Percentiles rank a stretch among this genome's conserved stretches.
phyloP scores from a whole-genome alignment of 2,797 vertebrate species.

The Gymnodraco acuticeps region DNA sequence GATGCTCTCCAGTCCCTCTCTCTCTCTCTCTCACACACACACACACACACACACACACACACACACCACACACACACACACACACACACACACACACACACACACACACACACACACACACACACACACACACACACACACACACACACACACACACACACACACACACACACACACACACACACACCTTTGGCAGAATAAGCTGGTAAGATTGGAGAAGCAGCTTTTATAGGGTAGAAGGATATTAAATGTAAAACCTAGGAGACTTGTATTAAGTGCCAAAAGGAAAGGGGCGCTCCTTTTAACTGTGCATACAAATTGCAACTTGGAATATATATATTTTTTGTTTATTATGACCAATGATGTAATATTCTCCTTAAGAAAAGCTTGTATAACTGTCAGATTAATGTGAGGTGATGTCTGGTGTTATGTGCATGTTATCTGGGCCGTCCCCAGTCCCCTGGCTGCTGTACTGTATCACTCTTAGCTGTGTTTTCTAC shows the following conservation, averaged over 20 bases:
- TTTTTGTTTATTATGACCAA: conserved; percentile 46
- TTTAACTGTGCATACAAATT: conserved; percentile 52
- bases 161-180: conserved; percentile 8
- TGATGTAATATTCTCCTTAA: conserved; percentile 21
- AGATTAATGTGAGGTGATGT: conserved; percentile 33
- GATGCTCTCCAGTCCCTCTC: conserved; percentile 35
- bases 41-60: too few species aligned
- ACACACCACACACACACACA: conserved; percentile 25
- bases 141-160: conserved; percentile 8
- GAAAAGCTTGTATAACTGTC: conserved; percentile 41
- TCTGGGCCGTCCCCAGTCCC: conserved; percentile 37
- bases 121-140: neutral
- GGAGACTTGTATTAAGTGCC: conserved; percentile 60
- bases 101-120: conserved; percentile 6
- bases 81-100: neutral
- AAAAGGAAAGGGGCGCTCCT: conserved; percentile 44
- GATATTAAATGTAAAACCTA: conserved; percentile 44
- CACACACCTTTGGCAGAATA: conserved; percentile 23
- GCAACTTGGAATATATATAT: conserved; percentile 41
- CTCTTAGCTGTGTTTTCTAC: neutral
- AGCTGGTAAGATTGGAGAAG: conserved; percentile 18
- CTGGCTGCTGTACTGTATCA: neutral
- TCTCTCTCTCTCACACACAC: conserved; percentile 13
- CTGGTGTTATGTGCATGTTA: conserved; percentile 20
- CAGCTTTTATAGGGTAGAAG: conserved; percentile 64